Percentiles rank a stretch among this genome's conserved stretches.
Evolutionary conservation across 2,113 vertebrate species (phyloP).

Genomic region (Psilopogon haemacephalus): DNA sequence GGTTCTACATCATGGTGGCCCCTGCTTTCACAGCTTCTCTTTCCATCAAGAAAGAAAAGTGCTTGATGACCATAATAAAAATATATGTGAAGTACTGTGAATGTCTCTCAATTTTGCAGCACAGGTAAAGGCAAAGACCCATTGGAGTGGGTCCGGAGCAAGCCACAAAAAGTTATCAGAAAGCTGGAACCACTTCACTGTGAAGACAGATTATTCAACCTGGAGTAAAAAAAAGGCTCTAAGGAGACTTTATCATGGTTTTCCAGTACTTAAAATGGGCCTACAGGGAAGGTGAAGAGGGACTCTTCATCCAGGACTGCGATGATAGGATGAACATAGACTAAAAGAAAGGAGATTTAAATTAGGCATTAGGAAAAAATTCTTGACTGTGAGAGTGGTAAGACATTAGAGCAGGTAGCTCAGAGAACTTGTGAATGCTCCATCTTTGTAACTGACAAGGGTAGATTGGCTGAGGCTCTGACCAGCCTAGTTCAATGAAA

Average conservation of each 20-base stretch:
- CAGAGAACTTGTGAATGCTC: too few relatives aligned
- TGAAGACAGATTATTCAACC: too few relatives aligned
- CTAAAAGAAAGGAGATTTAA: not conserved
- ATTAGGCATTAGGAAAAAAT: not conserved
- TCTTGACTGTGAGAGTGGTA: not conserved
- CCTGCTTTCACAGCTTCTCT: not conserved
- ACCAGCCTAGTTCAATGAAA: not conserved
- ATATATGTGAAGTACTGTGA: not conserved
- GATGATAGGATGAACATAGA: not conserved
- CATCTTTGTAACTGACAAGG: not conserved
- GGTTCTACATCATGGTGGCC: rapidly evolving
- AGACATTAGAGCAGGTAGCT: too few relatives aligned
- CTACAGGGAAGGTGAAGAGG: not conserved
- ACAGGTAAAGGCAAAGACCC: not conserved
- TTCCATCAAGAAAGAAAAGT: not conserved
- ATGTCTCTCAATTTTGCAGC: not conserved
- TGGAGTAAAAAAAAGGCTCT: too few relatives aligned
- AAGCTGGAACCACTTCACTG: too few relatives aligned
- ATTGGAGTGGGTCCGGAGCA: not conserved
- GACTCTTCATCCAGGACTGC: not conserved
- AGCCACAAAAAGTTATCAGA: too few relatives aligned
- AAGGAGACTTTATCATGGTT: too few relatives aligned
- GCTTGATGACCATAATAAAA: not conserved
- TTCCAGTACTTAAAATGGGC: too few relatives aligned
- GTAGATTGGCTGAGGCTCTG: not conserved